Percentiles rank a stretch among this genome's conserved stretches.
phyloP scores from a whole-genome alignment of 2,888 invertebrate species.

The Torymus tubicola region DNA sequence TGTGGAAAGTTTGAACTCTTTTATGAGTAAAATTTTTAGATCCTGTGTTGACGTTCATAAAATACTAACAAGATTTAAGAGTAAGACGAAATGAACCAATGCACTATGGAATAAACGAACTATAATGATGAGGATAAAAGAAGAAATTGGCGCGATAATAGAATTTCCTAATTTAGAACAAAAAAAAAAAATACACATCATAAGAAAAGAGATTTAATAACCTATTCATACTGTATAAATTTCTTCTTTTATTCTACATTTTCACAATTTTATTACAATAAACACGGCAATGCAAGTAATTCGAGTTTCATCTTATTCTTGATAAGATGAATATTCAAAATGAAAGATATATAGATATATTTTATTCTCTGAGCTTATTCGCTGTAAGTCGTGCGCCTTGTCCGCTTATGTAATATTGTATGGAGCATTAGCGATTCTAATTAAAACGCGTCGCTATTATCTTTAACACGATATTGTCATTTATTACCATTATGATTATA shows the following conservation, averaged over 20 bases:
- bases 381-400: slow-evolving; percentile 52
- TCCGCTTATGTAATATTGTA: slow-evolving; percentile 56
- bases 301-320: slow-evolving; percentile 42
- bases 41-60: too few species aligned
- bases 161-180: slow-evolving; percentile 12
- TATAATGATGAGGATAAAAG: slow-evolving; percentile 46
- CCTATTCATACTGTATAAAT: slow-evolving; percentile 6
- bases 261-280: slow-evolving; percentile 25
- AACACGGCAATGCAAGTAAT: neutral
- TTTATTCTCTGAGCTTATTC: slow-evolving; percentile 32
- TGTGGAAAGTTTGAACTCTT: too few species aligned
- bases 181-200: neutral
- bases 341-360: neutral
- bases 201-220: slow-evolving; percentile 26
- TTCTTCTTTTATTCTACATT: slow-evolving; percentile 55
- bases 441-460: slow-evolving; percentile 60
- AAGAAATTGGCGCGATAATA: slow-evolving; percentile 16
- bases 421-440: slow-evolving; percentile 56
- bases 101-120: slow-evolving; percentile 9
- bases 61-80: neutral
- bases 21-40: too few species aligned
- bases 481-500: slow-evolving; percentile 63
- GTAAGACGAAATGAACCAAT: slow-evolving; percentile 38
- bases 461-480: slow-evolving; percentile 62
- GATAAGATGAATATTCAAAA: neutral